Conservation (phyloP, 2,888 invertebrate genomes). For the Globia sparganii region DNA sequence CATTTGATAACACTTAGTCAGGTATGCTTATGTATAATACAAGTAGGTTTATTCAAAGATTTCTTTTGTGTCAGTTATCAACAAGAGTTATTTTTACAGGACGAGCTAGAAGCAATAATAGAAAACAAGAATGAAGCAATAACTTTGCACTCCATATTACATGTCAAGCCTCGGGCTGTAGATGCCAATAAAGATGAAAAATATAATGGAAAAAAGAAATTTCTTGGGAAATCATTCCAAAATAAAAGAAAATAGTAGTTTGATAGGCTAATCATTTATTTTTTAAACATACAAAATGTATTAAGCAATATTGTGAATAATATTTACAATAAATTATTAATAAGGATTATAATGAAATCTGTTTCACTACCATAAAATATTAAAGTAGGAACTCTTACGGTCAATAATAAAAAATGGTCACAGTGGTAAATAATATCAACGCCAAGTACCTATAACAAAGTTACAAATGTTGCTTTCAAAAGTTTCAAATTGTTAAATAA, state of each 20-base stretch:
- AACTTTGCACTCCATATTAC: slow-evolving; percentile 93
- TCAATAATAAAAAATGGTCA: slow-evolving; percentile 36
- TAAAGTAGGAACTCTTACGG: slow-evolving; percentile 37
- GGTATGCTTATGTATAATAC: slow-evolving; percentile 79
- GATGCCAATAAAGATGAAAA: slow-evolving; percentile 84
- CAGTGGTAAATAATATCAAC: slow-evolving; percentile 61
- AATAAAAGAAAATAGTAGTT: slow-evolving; percentile 74
- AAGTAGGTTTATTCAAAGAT: not conserved
- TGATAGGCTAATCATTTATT: slow-evolving; percentile 64
- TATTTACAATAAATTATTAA: slow-evolving; percentile 41
- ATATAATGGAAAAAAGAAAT: slow-evolving; percentile 80
- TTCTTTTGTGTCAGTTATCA: not conserved
- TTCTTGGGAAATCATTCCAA: slow-evolving; percentile 77
- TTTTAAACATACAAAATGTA: slow-evolving; percentile 47
- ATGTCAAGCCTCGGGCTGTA: slow-evolving; percentile 91
- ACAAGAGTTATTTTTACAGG: slow-evolving; percentile 83
- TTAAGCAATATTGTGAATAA: slow-evolving; percentile 25
- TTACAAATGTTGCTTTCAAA: slow-evolving; percentile 39
- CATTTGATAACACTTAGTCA: slow-evolving; percentile 90
- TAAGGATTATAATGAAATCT: slow-evolving; percentile 23
- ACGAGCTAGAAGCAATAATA: slow-evolving; percentile 92
- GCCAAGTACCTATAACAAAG: slow-evolving; percentile 68
- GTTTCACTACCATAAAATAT: slow-evolving; percentile 22
- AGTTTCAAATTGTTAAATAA: slow-evolving; percentile 1
- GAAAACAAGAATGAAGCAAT: slow-evolving; percentile 93